Evolutionary conservation across 1,140 invertebrate genomes (phyloP), one percentile per base, ranked within the genome.

Genomic region (Trichomalopsis sarcophagae): DNA sequence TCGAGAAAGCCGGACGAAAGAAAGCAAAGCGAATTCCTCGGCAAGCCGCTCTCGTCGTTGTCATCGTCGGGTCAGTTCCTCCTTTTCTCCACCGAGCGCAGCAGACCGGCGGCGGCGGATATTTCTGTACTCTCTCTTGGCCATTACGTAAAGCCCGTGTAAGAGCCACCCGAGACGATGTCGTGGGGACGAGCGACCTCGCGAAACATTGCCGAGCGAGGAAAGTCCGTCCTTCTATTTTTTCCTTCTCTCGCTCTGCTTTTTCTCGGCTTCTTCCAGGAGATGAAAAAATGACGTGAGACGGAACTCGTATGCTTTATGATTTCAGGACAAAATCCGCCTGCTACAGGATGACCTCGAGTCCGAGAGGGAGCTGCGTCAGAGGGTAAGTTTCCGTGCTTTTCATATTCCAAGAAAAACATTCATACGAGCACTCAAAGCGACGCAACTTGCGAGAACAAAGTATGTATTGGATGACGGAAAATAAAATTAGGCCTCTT

Each of bases 321-420:
- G 91, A 88, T 96, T 97, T 92, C 95, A 99, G 98, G 98, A 99
- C 94, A 99, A 99, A 95, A 98, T 99, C 94, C 97, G 98, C 94
- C 97, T 99, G 91, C 95, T 99, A 90, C 97, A 98, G 91, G 98
- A 99, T 95, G 98, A 99, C 95, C 95, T 99, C 94, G 98, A 99
- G 95, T 96, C 96, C 93, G 98, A 99, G 95, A 97, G 98, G 93
- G 98, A 99, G 95, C 95, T 99, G 92, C 96, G 98, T 94, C 97
- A 98, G 95, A 97, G 98, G 95, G 98, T 99, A 95, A 98, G 97
- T 95, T 88, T 75, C 40, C 5, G 33, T 36, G 4, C 3, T 36
- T 36, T 36, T 36, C 5, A 6, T 36, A 36, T 36, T 36, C 5
- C 33, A 36, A 36, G 33, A 36, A 73, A 55, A 55, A 55, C 50